Percentiles rank a stretch among this genome's conserved stretches.
phyloP scores from a whole-genome alignment of 53 echinoderm and acorn worm species.

The Glandiceps talaboti region DNA sequence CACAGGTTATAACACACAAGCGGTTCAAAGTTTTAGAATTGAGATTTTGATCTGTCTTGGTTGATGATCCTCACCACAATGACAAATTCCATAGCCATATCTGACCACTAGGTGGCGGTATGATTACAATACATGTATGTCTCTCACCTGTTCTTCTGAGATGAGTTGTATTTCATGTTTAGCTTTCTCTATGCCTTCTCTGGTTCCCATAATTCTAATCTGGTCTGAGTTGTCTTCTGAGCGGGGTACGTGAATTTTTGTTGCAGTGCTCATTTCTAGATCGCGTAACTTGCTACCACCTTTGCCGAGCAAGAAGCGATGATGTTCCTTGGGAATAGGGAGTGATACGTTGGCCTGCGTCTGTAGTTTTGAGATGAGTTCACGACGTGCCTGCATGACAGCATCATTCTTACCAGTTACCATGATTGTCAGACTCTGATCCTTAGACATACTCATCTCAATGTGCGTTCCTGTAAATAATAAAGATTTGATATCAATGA shows the following conservation, averaged over 20 bases:
- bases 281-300: constrained; percentile 79
- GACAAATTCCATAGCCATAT: too few relatives aligned
- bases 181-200: constrained; percentile 91
- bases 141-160: constrained; percentile 95
- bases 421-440: constrained; percentile 94
- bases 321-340: constrained; percentile 90
- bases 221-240: constrained; percentile 68
- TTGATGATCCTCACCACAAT: too few relatives aligned
- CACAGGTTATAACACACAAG: too few relatives aligned
- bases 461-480: constrained; percentile 60
- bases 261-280: constrained; percentile 71
- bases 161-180: constrained; percentile 94
- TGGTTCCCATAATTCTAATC: constrained; percentile 75
- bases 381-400: constrained; percentile 70
- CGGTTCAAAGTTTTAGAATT: too few relatives aligned
- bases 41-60: too few relatives aligned
- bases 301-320: constrained; percentile 88
- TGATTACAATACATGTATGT: too few relatives aligned
- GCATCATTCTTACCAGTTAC: constrained; percentile 89
- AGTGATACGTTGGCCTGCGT: constrained; percentile 92
- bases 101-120: too few relatives aligned
- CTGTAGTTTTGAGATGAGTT: constrained; percentile 86
- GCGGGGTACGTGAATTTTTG: constrained; percentile 91
- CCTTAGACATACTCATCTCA: constrained; percentile 93
- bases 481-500: too few relatives aligned